These are phyloP conservation scores for Papilio elwesi DNA, from an alignment of 2,888 invertebrate genomes.

Conservation along the genomic window DNA sequence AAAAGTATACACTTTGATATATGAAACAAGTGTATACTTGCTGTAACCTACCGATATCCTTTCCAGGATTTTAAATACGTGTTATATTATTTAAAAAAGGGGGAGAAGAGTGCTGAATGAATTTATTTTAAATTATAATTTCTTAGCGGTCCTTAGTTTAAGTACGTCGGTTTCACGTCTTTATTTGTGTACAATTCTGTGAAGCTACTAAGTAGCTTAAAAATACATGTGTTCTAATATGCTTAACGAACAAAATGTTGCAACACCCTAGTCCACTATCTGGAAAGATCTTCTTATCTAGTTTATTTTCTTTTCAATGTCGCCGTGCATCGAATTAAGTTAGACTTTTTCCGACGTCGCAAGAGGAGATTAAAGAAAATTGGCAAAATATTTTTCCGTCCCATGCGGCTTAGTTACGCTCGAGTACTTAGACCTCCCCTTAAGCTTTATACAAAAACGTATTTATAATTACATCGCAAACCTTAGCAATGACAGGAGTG, in stretches of 20 bases:
- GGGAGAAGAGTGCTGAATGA: too few relatives aligned
- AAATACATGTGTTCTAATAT: conserved; percentile 8
- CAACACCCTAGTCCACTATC: conserved; percentile 2
- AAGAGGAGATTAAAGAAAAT: conserved; percentile 58
- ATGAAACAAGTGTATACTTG: too few relatives aligned
- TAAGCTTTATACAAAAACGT: conserved; percentile 25
- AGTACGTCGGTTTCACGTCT: too few relatives aligned
- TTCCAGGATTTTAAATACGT: too few relatives aligned
- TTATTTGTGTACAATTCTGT: too few relatives aligned
- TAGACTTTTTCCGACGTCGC: conserved; percentile 53
- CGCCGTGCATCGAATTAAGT: conserved; percentile 61
- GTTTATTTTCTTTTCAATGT: conserved; percentile 56
- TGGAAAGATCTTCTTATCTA: conserved; percentile 47
- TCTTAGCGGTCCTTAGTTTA: too few relatives aligned
- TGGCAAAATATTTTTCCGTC: conserved; percentile 57
- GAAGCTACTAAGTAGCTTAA: too few relatives aligned
- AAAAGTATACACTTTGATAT: too few relatives aligned
- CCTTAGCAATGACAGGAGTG: neutral
- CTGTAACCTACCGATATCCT: too few relatives aligned
- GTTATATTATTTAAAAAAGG: too few relatives aligned
- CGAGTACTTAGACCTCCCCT: conserved; percentile 31
- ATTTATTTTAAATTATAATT: too few relatives aligned
- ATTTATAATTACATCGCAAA: conserved; percentile 16
- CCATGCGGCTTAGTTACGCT: conserved; percentile 34
- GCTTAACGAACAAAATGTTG: conserved; percentile 12